Evolutionary conservation across 2,797 vertebrate species (phyloP), one percentile per base, ranked within the genome.

Genomic region (Gambelia wislizenii): DNA sequence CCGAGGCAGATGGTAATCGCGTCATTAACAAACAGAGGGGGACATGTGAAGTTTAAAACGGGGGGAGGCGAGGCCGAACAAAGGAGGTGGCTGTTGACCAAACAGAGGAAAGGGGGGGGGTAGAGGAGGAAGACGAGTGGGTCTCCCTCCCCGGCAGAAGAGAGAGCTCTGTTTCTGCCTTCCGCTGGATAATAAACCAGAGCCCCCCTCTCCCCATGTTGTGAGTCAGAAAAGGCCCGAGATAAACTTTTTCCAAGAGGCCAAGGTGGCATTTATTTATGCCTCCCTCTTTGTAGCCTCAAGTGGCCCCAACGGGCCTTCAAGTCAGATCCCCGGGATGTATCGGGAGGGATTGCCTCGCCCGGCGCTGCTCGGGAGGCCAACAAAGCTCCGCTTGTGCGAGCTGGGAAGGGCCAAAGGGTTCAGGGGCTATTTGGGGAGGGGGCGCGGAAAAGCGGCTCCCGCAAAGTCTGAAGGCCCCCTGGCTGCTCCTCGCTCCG

Each of bases 1-100:
- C 94, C 97, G 95, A 97, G 97, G 96, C 97, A 98, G 97, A 97
- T 98, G 97, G 97, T 97, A 97, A 97, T 97, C 97, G 97, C 96
- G 97, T 97, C 97, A 97, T 97, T 97, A 97, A 97, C 97, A 97
- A 97, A 98, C 97, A 97, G 27, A 16, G 36, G 8, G 95, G 96
- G 95, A 96, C 96, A 96, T 97, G 97, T 97, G 96, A 97, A 97
- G 97, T 97, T 98, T 97, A 97, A 98, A 97, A 96, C 97, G 95
- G 97, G 97, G 97, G 96, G 95, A 96, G 97, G 97, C 96, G 96
- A 94, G 85, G 91, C 96, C 96, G 97, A 97, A 98, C 98, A 98
- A 98, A 97, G 97, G 91, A 92, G 94, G 94, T 95, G 97, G 97
- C 97, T 98, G 97, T 97, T 98, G 92, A 4, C 52, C 78, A 56